These are phyloP conservation scores for Bombyx mandarina DNA, from an alignment of 1,140 invertebrate species.

Conservation along the genomic window DNA sequence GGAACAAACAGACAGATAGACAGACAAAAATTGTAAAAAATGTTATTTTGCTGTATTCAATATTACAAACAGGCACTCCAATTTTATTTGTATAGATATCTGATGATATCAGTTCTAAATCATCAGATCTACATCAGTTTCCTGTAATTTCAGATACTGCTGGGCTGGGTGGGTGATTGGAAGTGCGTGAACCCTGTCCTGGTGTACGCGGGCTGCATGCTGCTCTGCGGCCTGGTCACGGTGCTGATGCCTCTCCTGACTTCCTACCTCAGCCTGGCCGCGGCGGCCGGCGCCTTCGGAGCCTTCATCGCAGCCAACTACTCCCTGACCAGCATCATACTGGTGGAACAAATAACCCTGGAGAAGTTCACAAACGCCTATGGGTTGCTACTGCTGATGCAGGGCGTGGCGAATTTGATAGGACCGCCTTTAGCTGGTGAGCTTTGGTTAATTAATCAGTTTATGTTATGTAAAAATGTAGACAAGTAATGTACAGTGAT, in stretches of 20 bases:
- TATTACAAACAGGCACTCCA: no score
- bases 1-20: no score
- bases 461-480: no score
- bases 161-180: conserved; percentile 90
- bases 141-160: conserved; percentile 77
- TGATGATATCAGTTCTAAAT: no score
- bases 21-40: no score
- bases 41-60: no score
- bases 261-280: conserved; percentile 75
- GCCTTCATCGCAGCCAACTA: conserved; percentile 91
- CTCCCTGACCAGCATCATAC: conserved; percentile 87
- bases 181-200: conserved; percentile 80
- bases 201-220: conserved; percentile 86
- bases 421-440: conserved; percentile 89
- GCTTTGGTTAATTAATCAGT: not conserved
- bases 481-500: no score
- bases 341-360: conserved; percentile 87
- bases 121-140: not conserved
- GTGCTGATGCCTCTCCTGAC: conserved; percentile 77
- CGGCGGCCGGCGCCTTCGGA: conserved; percentile 82
- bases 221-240: conserved; percentile 80
- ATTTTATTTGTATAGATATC: no score
- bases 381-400: conserved; percentile 87
- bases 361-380: conserved; percentile 93
- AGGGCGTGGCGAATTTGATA: conserved; percentile 89